Base-by-base conservation (phyloP, 2,888 invertebrate genomes). In the Nematopogon swammerdamellus region DNA sequence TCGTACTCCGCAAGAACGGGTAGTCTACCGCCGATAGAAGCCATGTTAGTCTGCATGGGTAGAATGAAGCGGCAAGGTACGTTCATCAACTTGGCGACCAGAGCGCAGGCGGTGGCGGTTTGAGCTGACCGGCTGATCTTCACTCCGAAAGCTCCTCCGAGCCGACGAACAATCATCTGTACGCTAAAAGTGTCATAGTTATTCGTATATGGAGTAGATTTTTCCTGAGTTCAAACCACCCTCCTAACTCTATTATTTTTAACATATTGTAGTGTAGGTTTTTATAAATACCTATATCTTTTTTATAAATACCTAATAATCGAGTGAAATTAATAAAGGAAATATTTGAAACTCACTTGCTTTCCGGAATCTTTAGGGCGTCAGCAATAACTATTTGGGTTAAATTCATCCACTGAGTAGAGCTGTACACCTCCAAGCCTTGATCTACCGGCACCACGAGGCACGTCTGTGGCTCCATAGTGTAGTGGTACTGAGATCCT, bases 401-500 rank as follows among this genome's bases (percentile, higher is more conserved):
- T 10, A 83, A 62, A 51, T 88, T 86, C 60, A 87, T 81, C 81
- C 83, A 86, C 57, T 90, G 89, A 0, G 85, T 72, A 0, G 88
- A 64, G 19, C 83, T 76, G 57, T 82, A 82, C 0, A 92, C 83
- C 49, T 89, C 85, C 53, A 89, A 61, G 0, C 84, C 84, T 43
- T 85, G 84, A 58, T 92, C 92, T 1, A 80, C 71, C 0, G 91
- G 91, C 4, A 86, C 60, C 25, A 83, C 86, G 0, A 88, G 79
- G 50, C 85, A 84, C 0, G 81, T 71, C 11, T 88, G 82, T 0
- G 88, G 84, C 61, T 92, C 92, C 83, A 91, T 80, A 44, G 86
- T 85, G 57, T 85, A 89, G 64, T 91, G 91, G 62, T 88, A 91
- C 61, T 92, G 92, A 0, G 81, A 65, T 14, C 84, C 86, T 51